These are phyloP conservation scores for Prunella fulvescens DNA, from an alignment of 2,113 vertebrate genomes.

Conservation along the genomic window DNA sequence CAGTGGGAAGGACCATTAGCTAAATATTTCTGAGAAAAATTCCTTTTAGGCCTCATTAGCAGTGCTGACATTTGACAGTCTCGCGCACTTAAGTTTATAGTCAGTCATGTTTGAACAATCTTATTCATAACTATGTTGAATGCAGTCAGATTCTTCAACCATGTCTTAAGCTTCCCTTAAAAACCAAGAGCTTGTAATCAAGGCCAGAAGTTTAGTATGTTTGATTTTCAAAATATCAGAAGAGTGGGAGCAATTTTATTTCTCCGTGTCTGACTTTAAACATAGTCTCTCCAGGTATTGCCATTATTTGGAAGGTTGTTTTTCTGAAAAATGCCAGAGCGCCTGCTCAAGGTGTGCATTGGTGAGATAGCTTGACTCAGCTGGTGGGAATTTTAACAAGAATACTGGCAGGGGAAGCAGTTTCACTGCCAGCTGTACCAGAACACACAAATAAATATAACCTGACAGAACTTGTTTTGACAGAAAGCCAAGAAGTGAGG, in stretches of 20 bases:
- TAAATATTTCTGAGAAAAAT: background rate
- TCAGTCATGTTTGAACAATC: background rate
- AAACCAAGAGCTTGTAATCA: background rate
- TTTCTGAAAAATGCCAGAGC: background rate
- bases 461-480: constrained; percentile 23
- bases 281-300: background rate
- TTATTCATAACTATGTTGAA: background rate
- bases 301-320: background rate
- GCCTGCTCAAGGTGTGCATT: background rate
- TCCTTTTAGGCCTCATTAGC: background rate
- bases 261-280: background rate
- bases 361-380: background rate
- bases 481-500: background rate
- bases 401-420: background rate
- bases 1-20: background rate
- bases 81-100: background rate
- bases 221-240: background rate
- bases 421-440: background rate
- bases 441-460: constrained; percentile 17
- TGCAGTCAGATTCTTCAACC: background rate
- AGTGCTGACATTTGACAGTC: background rate
- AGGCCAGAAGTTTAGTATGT: background rate
- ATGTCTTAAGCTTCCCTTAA: background rate
- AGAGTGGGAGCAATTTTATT: background rate
- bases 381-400: background rate